A percentile compares a stretch with the other conserved stretches of the same genome.
Evolutionary conservation across 2,888 invertebrate species (phyloP).

Genomic region (Platycheirus rosarum): DNA sequence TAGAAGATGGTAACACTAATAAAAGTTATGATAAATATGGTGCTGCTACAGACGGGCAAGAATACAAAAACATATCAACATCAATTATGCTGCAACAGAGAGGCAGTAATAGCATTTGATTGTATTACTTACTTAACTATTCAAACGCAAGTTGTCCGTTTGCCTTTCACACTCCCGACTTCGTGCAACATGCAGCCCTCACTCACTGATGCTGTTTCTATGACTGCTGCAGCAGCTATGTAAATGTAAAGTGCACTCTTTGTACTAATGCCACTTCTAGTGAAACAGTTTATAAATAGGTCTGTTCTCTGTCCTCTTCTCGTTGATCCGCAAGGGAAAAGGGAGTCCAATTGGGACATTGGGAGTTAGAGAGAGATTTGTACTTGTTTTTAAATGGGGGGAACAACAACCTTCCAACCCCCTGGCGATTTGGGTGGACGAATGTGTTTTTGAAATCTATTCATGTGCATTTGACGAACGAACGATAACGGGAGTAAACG

Average conservation of each 20-base stretch:
- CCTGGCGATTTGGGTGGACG: constrained; percentile 2
- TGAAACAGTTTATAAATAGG: constrained; percentile 61
- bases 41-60: neutral
- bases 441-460: constrained; percentile 35
- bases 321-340: constrained; percentile 23
- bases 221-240: constrained; percentile 7
- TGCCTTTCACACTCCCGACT: constrained; percentile 41
- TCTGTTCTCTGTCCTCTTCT: constrained; percentile 22
- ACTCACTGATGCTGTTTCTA: neutral
- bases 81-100: constrained; percentile 37
- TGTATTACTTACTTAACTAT: constrained; percentile 50
- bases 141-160: constrained; percentile 49
- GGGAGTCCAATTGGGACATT: neutral
- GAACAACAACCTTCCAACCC: constrained; percentile 23
- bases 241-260: constrained; percentile 25
- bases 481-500: constrained; percentile 6
- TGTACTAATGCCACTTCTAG: constrained; percentile 44
- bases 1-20: neutral
- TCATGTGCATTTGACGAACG: constrained; percentile 35
- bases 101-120: constrained; percentile 62
- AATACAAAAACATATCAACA: constrained; percentile 43
- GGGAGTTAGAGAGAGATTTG: neutral
- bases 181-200: constrained; percentile 42
- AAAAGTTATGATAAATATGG: neutral
- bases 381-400: constrained; percentile 15